Base-by-base conservation (phyloP, 2,888 invertebrate species). In the Ischnura elegans region DNA sequence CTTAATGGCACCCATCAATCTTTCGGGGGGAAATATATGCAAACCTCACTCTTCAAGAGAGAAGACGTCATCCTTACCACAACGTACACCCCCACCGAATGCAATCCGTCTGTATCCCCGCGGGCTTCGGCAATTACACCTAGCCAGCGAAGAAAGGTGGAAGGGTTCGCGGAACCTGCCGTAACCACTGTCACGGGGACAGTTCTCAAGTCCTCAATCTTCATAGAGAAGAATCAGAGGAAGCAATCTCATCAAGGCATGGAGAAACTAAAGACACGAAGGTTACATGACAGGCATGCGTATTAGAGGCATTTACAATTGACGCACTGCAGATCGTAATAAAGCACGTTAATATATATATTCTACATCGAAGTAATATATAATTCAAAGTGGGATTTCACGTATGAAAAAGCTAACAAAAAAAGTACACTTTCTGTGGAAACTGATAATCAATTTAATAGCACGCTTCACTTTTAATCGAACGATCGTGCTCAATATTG, bases 21-120 rank as follows among this genome's bases (percentile, higher is more conserved):
- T 55, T 55, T 29, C 2, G 55, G 55, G 0, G 55, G 55, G 43
- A 43, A 66, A 90, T 43, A 45, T 66, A 66, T 61, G 61, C 43
- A 90, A n/a, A 90, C 55, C 42, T 43, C 25, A 25, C 43, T 90
- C 61, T 43, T 19, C 76, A 51, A 76, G 76, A 36, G 76, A 16
- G 76, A 21, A n/a, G 61, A 42, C 87, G 43, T 86, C 61, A 90
- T 66, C 43, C 61, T 25, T 90, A 55, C 25, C n/a, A 45, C 43
- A n/a, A n/a, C 87, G 25, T 51, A 21, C 6, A 8, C n/a, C n/a
- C 43, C 61, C 90, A 66, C 43, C 61, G 25, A 61, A 55, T 19
- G 25, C 86, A 43, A 86, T 86, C 86, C 86, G 21, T 86, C 86
- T 86, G n/a, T 86, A 43, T 86, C 86, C n/a, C 86, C 46, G 86